These are phyloP conservation scores for Neodiprion pinetum DNA, from an alignment of 1,140 invertebrate genomes.

Conservation along the genomic window DNA sequence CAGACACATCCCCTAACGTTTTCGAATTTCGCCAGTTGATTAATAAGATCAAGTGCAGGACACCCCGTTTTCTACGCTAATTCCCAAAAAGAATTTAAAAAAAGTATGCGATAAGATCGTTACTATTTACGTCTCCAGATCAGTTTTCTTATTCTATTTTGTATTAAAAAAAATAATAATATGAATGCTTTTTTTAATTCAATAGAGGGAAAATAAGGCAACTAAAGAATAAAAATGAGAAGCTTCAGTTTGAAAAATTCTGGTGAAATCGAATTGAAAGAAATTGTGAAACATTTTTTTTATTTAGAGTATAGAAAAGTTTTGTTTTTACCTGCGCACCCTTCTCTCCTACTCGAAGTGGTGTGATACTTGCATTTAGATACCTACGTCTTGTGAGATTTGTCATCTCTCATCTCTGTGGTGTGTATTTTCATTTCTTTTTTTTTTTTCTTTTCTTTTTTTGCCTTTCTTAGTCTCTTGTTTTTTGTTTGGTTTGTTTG, in stretches of 20 bases:
- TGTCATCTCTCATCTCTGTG: neutral
- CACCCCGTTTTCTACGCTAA: conserved; percentile 20
- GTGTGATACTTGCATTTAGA: neutral
- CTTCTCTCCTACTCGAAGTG: neutral
- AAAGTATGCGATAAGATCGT: neutral
- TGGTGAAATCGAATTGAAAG: neutral
- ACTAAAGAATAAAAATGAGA: neutral
- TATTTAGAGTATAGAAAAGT: neutral
- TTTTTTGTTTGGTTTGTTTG: neutral
- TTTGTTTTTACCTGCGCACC: neutral
- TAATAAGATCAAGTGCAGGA: neutral
- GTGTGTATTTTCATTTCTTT: neutral
- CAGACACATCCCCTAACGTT: neutral
- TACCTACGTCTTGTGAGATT: neutral
- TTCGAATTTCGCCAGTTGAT: neutral
- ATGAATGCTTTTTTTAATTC: neutral
- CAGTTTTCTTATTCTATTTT: neutral
- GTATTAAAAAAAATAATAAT: neutral
- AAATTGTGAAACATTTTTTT: neutral
- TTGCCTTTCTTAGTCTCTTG: neutral
- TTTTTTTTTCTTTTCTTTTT: neutral
- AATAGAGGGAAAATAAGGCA: neutral
- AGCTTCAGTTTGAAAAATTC: neutral
- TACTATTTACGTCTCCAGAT: neutral
- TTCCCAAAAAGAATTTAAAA: neutral